phyloP scores from a whole-genome alignment of 2,113 vertebrate genomes.

The Furnarius figulus region DNA sequence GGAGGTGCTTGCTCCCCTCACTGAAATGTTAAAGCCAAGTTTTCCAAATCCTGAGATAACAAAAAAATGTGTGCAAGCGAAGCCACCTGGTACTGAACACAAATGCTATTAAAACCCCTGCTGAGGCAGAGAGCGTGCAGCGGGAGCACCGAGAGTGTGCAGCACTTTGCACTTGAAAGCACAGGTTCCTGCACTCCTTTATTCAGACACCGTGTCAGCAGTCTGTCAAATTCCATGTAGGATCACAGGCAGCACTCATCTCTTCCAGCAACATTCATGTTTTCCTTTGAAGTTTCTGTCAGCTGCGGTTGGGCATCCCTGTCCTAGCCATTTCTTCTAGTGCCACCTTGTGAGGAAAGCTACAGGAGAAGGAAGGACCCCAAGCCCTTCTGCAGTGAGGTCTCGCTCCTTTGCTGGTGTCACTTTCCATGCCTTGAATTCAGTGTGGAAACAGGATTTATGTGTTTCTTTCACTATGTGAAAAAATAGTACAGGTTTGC shows the following conservation, averaged over 20 bases:
- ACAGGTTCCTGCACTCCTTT: not conserved
- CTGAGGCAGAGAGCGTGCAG: not conserved
- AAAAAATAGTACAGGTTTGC: not conserved
- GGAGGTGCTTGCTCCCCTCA: not conserved
- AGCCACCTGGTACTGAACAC: not conserved
- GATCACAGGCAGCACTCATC: not conserved
- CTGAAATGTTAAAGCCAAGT: not conserved
- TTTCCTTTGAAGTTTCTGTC: not conserved
- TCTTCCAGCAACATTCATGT: not conserved
- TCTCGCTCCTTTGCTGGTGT: rapidly evolving
- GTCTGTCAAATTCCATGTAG: not conserved
- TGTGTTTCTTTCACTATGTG: not conserved
- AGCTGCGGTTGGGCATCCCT: not conserved
- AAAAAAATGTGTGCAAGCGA: not conserved
- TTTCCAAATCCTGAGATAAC: not conserved
- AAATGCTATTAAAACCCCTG: not conserved
- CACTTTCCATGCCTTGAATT: not conserved
- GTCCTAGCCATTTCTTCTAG: not conserved
- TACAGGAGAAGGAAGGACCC: not conserved
- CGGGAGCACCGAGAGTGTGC: not conserved
- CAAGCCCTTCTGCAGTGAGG: not conserved
- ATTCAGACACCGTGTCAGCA: not conserved
- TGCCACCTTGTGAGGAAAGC: not conserved
- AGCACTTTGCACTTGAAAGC: not conserved
- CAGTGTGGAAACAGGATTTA: not conserved